phyloP scores from a whole-genome alignment of 2,888 invertebrate genomes.

The Melanchra persicariae region DNA sequence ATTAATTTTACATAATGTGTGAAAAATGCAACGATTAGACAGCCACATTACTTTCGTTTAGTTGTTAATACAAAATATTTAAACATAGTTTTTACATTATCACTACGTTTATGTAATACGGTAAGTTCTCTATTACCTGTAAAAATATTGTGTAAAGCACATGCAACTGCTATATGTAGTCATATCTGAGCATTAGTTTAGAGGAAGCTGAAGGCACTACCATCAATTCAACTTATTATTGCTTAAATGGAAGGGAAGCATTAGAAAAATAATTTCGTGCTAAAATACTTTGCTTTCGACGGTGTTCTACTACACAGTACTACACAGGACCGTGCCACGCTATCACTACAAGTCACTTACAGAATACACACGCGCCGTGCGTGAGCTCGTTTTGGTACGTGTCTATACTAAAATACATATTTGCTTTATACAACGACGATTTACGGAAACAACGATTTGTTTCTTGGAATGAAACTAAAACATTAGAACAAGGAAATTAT shows the following conservation, averaged over 20 bases:
- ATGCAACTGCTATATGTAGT: conserved; percentile 85
- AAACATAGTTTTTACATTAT: conserved; percentile 85
- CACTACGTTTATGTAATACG: conserved; percentile 87
- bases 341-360: conserved; percentile 80
- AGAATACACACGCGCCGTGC: conserved; percentile 68
- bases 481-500: conserved; percentile 62
- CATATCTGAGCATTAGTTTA: conserved; percentile 80
- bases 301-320: conserved; percentile 76
- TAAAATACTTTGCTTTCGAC: conserved; percentile 83
- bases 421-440: conserved; percentile 72
- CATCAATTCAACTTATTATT: conserved; percentile 86
- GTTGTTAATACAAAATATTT: conserved; percentile 86
- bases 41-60: conserved; percentile 84
- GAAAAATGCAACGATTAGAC: conserved; percentile 89
- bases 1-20: conserved; percentile 80
- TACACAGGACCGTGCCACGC: conserved; percentile 79
- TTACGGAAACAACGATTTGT: conserved; percentile 78
- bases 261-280: conserved; percentile 88
- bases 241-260: conserved; percentile 88
- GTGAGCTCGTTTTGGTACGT: conserved; percentile 68
- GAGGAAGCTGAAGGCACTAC: conserved; percentile 90
- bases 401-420: conserved; percentile 68
- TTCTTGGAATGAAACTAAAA: conserved; percentile 77
- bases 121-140: conserved; percentile 88
- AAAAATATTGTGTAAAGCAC: conserved; percentile 90